Base-by-base conservation (phyloP, 2,888 invertebrate species). In the Sphinx pinastri region DNA sequence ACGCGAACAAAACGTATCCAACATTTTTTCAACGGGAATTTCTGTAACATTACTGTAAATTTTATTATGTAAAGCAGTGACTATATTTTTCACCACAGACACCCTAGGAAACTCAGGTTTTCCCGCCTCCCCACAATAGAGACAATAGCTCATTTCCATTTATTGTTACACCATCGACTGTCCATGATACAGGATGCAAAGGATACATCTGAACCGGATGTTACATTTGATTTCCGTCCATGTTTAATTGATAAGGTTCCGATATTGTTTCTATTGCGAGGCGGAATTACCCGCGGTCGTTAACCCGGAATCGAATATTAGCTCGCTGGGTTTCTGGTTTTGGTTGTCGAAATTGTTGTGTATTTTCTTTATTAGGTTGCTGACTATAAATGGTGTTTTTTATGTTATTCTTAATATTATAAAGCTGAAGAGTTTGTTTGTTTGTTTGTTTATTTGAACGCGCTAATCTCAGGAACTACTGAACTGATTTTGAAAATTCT, bases 81-180 rank as follows among this genome's bases (percentile, higher is more conserved):
- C 8, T 8, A 4, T 4, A 38, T 38, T 25, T 25, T 25, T 8
- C 38, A 38, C 38, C 38, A 1, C 6, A 38, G 25, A 5, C 51
- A 51, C 51, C 52, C 52, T 19, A 19, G 19, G 19, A 19, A 55
- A 8, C 8, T 38, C 38, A 38, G 11, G 5, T 19, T 57, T 57
- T 54, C 47, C 68, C 55, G 38, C 68, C 38, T 67, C 45, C 19
- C 57, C 77, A 68, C 72, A 76, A 71, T 70, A 69, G 70, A 66
- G 70, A 75, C 83, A 83, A 85, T 85, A 81, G 81, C 76, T 77
- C 81, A 81, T 83, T 84, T 84, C 75, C 76, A 71, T 79, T 81
- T 84, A 84, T 83, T 83, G 82, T 81, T 84, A 84, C 80, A 74
- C 77, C 71, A 74, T 71, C 78, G 81, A 80, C 83, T 83, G 80